Evolutionary conservation across 2,888 invertebrate species (phyloP), one percentile per base, ranked within the genome.

Genomic region (Phania funesta): DNA sequence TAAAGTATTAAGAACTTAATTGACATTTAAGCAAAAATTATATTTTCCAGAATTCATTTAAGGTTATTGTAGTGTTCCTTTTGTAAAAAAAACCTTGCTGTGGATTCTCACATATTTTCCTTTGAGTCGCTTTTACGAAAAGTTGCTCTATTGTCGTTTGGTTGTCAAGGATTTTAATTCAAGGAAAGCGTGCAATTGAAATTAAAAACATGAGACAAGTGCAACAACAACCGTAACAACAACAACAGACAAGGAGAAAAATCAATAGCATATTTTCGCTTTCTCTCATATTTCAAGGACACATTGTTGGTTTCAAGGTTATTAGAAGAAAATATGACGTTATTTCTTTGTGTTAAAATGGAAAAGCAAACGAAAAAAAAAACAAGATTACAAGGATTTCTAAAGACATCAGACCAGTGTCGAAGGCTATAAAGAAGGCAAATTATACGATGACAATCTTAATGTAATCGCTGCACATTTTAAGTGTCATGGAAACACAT

Each of bases 101-200:
- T 18, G 6, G 4, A 67, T 8, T 38, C 52, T 52, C 32, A 2
- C 20, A 22, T 9, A n/a, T 20, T 60, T 58, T 48, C 26, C 8
- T 54, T 29, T 7, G 13, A 16, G 32, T 18, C 48, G 20, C n/a
- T 29, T 22, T 38, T 38, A 9, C 13, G 3, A 5, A 22, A 48
- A 18, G 11, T 24, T 20, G n/a, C 13, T 60, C 48, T 48, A 56
- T 65, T 67, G 38, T 75, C 56, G 13, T 56, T 58, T 50, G 26
- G 60, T 76, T 67, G 60, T 60, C 76, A 76, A 68, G 76, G 76
- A 56, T 76, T 76, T 68, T 20, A 5, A 46, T 68, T 16, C 67
- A 60, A 76, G 76, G 67, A 76, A 67, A 76, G 50, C 60, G 67
- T 76, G 67, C 48, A 76, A 24, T 52, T 58, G 58, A 60, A 44